phyloP scores from a whole-genome alignment of 2,113 vertebrate species.

The Galbula dea region DNA sequence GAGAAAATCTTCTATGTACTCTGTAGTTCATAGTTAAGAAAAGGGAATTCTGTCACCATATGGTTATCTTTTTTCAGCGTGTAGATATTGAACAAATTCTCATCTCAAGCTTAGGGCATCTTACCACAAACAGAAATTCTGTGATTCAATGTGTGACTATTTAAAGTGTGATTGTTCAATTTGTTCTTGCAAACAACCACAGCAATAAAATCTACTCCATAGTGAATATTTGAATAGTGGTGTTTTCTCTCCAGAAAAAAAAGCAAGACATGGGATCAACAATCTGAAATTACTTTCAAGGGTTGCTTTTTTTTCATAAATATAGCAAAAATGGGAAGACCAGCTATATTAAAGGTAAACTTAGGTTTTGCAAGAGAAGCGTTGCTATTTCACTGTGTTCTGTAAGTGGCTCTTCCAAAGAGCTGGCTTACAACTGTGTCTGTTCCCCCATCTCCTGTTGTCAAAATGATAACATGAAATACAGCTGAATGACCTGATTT shows the following conservation, averaged over 20 bases:
- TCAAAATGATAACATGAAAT: constrained; percentile 59
- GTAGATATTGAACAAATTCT: background rate
- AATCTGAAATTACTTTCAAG: background rate
- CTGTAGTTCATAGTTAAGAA: background rate
- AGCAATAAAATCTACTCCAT: background rate
- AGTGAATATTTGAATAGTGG: background rate
- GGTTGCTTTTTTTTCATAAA: background rate
- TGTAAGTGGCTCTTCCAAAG: background rate
- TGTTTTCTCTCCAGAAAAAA: background rate
- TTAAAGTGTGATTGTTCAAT: background rate
- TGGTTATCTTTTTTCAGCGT: background rate
- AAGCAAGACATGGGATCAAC: background rate
- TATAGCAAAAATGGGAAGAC: background rate
- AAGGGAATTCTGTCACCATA: background rate
- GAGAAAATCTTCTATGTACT: background rate
- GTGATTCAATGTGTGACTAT: background rate
- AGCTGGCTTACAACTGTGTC: background rate
- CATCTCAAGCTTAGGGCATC: background rate
- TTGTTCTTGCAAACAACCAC: background rate
- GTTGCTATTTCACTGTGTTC: background rate
- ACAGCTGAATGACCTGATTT: constrained; percentile 65
- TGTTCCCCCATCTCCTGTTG: constrained; percentile 38
- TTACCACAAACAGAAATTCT: background rate
- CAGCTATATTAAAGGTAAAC: background rate
- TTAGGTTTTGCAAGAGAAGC: background rate